Conservation (phyloP, 2,888 invertebrate genomes). For the Drosophila bunnanda region DNA sequence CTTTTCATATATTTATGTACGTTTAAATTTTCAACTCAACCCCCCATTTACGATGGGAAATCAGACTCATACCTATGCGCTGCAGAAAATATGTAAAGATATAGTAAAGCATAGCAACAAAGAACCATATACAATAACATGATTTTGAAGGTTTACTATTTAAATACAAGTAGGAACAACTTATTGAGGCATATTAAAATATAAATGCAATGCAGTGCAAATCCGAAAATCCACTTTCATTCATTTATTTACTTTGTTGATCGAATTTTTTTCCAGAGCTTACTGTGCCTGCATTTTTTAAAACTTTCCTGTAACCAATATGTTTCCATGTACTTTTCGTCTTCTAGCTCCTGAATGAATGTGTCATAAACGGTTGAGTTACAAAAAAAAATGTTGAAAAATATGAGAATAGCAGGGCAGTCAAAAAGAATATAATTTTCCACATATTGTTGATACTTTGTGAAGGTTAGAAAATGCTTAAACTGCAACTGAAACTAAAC, state of each 20-base stretch:
- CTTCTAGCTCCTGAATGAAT: conserved; percentile 40
- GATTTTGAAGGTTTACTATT: too few relatives aligned
- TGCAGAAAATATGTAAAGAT: background rate
- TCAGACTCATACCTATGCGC: conserved; percentile 9
- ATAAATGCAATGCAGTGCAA: background rate
- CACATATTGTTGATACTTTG: conserved; percentile 29
- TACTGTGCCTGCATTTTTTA: background rate
- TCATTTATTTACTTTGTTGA: background rate
- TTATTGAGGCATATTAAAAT: background rate
- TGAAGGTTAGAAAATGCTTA: conserved; percentile 12
- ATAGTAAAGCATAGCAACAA: background rate
- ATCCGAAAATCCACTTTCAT: too few relatives aligned
- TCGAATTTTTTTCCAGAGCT: background rate
- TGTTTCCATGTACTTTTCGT: conserved; percentile 10
- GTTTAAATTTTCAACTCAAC: conserved; percentile 61
- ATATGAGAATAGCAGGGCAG: background rate
- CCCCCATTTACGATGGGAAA: conserved; percentile 30
- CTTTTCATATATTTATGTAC: conserved; percentile 78
- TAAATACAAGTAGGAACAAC: background rate
- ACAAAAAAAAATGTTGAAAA: conserved; percentile 14
- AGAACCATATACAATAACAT: background rate
- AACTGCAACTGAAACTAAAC: conserved; percentile 37
- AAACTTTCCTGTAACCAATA: conserved; percentile 1
- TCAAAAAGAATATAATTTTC: conserved; percentile 27
- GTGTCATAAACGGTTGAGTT: conserved; percentile 62